Evolutionary conservation across 2,888 invertebrate genomes (phyloP).

Genomic region (Apodemia zela): DNA sequence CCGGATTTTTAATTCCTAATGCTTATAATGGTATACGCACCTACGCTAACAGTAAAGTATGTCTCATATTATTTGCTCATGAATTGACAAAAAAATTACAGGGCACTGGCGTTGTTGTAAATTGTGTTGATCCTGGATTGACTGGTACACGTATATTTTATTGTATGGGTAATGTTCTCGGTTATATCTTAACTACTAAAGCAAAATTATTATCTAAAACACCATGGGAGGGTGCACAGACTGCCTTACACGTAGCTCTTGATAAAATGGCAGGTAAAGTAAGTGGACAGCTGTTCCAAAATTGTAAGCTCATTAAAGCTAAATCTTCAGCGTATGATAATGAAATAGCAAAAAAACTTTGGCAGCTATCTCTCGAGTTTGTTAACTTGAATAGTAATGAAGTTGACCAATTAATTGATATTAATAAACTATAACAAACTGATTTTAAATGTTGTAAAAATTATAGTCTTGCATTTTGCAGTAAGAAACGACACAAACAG

Average conservation of each 20-base stretch:
- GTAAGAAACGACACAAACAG: too few relatives aligned
- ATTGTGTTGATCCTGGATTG: slow-evolving; percentile 89
- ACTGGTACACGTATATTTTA: slow-evolving; percentile 87
- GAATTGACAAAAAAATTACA: slow-evolving; percentile 83
- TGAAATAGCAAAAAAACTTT: not conserved
- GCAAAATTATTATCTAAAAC: slow-evolving; percentile 36
- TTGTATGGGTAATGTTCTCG: slow-evolving; percentile 56
- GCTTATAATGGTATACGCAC: slow-evolving; percentile 51
- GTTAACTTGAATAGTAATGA: not conserved
- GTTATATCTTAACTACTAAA: slow-evolving; percentile 68
- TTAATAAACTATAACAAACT: not conserved
- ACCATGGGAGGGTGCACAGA: slow-evolving; percentile 75
- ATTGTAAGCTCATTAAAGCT: slow-evolving; percentile 12
- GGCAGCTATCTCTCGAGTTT: not conserved
- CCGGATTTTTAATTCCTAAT: slow-evolving; percentile 34
- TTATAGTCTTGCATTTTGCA: too few relatives aligned
- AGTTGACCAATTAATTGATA: not conserved
- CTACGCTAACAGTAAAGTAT: slow-evolving; percentile 84
- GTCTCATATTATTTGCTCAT: slow-evolving; percentile 84
- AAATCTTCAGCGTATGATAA: slow-evolving; percentile 14
- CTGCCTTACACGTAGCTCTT: slow-evolving; percentile 83
- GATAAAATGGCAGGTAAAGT: slow-evolving; percentile 82
- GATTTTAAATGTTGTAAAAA: too few relatives aligned
- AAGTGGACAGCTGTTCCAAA: slow-evolving; percentile 13
- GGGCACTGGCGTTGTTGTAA: slow-evolving; percentile 84